Conservation (phyloP, 2,888 invertebrate species). For the Diabrotica balteata region DNA sequence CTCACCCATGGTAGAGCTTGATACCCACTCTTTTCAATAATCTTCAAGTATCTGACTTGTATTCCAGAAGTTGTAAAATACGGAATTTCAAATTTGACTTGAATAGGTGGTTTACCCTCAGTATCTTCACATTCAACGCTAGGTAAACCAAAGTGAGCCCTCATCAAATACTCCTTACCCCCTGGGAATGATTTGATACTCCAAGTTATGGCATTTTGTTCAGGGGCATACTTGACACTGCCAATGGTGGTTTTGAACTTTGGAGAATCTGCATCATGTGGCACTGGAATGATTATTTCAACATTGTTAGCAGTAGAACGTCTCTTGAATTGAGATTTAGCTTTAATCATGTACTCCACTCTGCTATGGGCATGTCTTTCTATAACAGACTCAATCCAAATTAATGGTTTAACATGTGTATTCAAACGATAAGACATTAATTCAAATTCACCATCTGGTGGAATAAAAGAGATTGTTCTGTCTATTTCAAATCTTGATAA, state of each 20-base stretch:
- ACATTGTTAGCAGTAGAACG: conserved; percentile 98
- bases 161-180: conserved; percentile 97
- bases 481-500: conserved; percentile 97
- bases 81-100: conserved; percentile 98
- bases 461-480: conserved; percentile 97
- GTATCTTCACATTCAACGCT: conserved; percentile 93
- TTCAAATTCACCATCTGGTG: conserved; percentile 99
- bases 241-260: conserved; percentile 98
- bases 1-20: conserved; percentile 99
- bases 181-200: conserved; percentile 97
- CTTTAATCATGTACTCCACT: conserved; percentile 99
- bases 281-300: conserved; percentile 95
- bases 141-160: conserved; percentile 96
- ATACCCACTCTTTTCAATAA: conserved; percentile 98
- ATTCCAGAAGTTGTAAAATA: conserved; percentile 99
- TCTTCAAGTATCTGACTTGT: conserved; percentile 95
- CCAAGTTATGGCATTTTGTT: conserved; percentile 97
- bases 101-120: conserved; percentile 97
- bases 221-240: conserved; percentile 96
- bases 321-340: conserved; percentile 97
- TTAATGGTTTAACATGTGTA: conserved; percentile 94
- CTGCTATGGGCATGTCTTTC: conserved; percentile 96
- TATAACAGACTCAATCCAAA: conserved; percentile 99
- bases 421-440: conserved; percentile 97
- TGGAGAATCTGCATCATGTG: conserved; percentile 96